Percentiles rank a stretch among this genome's conserved stretches.
Evolutionary conservation across 2,888 invertebrate species (phyloP).

Genomic region (Pterostichus madidus): DNA sequence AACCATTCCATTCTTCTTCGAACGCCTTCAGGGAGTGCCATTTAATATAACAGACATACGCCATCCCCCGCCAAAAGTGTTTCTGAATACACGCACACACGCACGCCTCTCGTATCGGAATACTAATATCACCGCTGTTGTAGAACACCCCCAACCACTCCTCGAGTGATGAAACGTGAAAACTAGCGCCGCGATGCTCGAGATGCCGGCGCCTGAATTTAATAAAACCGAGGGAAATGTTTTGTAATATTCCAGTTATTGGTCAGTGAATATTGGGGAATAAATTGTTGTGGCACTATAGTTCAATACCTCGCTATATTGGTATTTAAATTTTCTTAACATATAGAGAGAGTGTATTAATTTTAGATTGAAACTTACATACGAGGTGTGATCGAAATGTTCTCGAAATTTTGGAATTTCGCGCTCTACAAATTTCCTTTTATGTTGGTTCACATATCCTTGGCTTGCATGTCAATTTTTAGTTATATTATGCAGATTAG

Average conservation of each 20-base stretch:
- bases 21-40: conserved; percentile 17
- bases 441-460: no score
- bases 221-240: conserved; percentile 61
- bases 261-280: conserved; percentile 40
- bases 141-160: background rate
- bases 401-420: no score
- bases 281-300: conserved; percentile 24
- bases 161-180: conserved; percentile 17
- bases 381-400: no score
- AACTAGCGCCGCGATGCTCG: conserved; percentile 15
- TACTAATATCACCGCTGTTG: conserved; percentile 36
- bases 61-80: conserved; percentile 9
- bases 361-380: background rate
- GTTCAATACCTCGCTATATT: conserved; percentile 30
- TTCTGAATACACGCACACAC: conserved; percentile 34
- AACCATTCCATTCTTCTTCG: conserved; percentile 11
- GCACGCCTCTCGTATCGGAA: conserved; percentile 25
- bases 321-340: conserved; percentile 38
- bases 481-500: no score
- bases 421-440: no score
- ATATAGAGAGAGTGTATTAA: conserved; percentile 7
- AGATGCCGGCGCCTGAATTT: conserved; percentile 27
- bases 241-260: conserved; percentile 62
- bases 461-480: no score
- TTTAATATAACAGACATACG: conserved; percentile 27